These are phyloP conservation scores for Danio jaintianensis DNA, from an alignment of 2,797 vertebrate species.

Conservation along the genomic window DNA sequence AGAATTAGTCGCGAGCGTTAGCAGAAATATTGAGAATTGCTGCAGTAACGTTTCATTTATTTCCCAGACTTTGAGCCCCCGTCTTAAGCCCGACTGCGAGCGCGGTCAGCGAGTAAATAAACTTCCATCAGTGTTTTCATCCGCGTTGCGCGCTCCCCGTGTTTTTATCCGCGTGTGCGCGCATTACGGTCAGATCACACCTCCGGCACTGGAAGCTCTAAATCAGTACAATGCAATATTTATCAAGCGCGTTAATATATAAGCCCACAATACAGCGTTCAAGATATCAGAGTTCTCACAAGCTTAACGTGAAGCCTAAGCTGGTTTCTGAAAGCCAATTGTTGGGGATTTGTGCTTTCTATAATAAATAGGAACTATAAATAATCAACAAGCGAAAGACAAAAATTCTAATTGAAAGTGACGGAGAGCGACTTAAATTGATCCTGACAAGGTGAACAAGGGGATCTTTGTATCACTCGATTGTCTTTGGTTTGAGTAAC, in stretches of 20 bases:
- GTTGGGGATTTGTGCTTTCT: constrained; percentile 4
- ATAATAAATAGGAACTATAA: not conserved
- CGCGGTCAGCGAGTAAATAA: constrained; percentile 44
- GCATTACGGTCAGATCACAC: constrained; percentile 56
- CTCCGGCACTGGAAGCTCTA: constrained; percentile 76
- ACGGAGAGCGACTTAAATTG: constrained; percentile 44
- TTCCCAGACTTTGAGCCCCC: not conserved
- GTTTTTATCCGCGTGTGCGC: constrained; percentile 30
- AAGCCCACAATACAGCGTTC: constrained; percentile 56
- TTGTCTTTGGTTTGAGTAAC: constrained; percentile 48
- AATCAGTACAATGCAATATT: constrained; percentile 82
- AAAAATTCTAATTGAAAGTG: constrained; percentile 50
- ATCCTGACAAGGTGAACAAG: constrained; percentile 65
- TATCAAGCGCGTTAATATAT: constrained; percentile 78
- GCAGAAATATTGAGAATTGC: constrained; percentile 19
- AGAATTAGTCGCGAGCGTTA: constrained; percentile 1
- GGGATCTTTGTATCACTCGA: constrained; percentile 62
- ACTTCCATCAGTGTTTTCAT: constrained; percentile 48
- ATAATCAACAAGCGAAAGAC: constrained; percentile 3
- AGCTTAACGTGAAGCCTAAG: not conserved
- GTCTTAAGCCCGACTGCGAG: constrained; percentile 3
- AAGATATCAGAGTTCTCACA: constrained; percentile 46
- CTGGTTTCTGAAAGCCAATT: constrained; percentile 12
- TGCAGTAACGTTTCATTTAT: constrained; percentile 37
- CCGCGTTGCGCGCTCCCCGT: not conserved